Evolutionary conservation across 2,888 invertebrate genomes (phyloP).

Genomic region (Eupelmus urozonus): DNA sequence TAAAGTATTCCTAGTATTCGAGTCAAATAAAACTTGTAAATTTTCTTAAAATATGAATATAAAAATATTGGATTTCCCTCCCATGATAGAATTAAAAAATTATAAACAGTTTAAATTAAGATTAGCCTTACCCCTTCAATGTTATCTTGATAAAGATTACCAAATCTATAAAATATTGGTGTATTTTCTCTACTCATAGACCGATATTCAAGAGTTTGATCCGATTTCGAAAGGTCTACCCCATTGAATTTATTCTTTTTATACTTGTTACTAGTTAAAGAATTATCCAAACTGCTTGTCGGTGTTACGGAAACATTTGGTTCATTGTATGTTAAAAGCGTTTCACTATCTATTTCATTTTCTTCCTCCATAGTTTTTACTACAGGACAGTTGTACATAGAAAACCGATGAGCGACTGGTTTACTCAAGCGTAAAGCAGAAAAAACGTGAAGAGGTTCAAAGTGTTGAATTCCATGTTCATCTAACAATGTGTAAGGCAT

Average conservation of each 20-base stretch:
- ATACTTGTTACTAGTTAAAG: constrained; percentile 74
- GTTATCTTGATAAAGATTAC: constrained; percentile 70
- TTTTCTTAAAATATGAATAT: too few species aligned
- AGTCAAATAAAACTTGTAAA: too few species aligned
- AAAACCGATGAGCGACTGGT: constrained; percentile 83
- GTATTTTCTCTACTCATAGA: constrained; percentile 79
- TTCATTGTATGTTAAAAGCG: constrained; percentile 68
- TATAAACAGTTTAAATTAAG: not conserved
- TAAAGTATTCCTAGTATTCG: too few species aligned
- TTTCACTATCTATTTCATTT: constrained; percentile 76
- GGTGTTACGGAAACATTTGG: constrained; percentile 70
- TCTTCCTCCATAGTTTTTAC: constrained; percentile 74
- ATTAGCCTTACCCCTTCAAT: constrained; percentile 66
- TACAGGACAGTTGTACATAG: constrained; percentile 83
- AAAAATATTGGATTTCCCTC: too few species aligned
- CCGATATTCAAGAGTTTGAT: constrained; percentile 65
- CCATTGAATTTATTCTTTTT: constrained; percentile 66
- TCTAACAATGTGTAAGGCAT: constrained; percentile 87
- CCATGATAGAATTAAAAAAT: too few species aligned
- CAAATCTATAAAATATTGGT: constrained; percentile 80
- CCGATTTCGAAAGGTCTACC: constrained; percentile 67
- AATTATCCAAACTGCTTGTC: constrained; percentile 75
- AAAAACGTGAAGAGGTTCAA: constrained; percentile 87
- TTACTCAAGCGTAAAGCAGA: constrained; percentile 84
- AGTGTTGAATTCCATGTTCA: constrained; percentile 86